Conservation (phyloP, 2,888 invertebrate species). For the Noctua janthe region DNA sequence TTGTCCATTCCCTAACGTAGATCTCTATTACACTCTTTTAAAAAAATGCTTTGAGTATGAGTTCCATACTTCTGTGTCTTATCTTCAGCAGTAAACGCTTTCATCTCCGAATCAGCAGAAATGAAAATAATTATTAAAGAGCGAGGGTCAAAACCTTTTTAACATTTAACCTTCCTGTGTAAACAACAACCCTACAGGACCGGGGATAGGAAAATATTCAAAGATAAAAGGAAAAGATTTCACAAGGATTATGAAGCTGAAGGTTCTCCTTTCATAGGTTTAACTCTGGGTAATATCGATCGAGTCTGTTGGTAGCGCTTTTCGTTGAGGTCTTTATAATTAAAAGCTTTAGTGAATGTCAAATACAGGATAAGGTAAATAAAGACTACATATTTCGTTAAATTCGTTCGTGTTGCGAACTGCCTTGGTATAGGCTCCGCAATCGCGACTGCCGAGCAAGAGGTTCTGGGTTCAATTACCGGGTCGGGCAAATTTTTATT, state of each 20-base stretch:
- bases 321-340: conserved; percentile 17
- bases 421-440: too few species aligned
- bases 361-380: not conserved
- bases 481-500: too few species aligned
- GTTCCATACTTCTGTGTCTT: not conserved
- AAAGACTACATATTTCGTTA: not conserved
- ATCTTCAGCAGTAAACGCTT: conserved; percentile 4
- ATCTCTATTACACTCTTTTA: too few species aligned
- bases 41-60: not conserved
- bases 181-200: conserved; percentile 10
- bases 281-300: conserved; percentile 28
- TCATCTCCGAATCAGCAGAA: conserved; percentile 3
- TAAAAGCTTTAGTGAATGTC: conserved; percentile 21
- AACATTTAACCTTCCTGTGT: conserved; percentile 12
- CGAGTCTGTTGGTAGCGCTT: not conserved
- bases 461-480: too few species aligned
- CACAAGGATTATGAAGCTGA: conserved; percentile 19
- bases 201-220: conserved; percentile 32
- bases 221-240: conserved; percentile 38
- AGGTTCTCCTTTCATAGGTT: conserved; percentile 15
- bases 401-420: not conserved
- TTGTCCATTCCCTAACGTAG: too few species aligned
- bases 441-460: too few species aligned
- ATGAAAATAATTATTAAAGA: conserved; percentile 5
- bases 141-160: conserved; percentile 3